Percentiles rank a stretch among this genome's conserved stretches.
Evolutionary conservation across 2,888 invertebrate genomes (phyloP).

Genomic region (Blera fallax): DNA sequence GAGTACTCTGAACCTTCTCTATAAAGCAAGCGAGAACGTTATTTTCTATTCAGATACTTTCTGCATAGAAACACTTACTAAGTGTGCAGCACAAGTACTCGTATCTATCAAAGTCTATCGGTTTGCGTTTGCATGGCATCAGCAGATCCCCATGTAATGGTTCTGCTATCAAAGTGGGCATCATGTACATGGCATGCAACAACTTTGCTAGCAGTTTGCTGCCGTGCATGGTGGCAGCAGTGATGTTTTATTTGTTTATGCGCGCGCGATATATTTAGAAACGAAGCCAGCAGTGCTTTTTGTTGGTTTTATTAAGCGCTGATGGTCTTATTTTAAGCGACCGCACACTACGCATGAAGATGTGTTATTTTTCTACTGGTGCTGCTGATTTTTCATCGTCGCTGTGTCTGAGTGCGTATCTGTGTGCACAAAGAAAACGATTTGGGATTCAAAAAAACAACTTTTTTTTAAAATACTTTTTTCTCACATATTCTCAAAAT

Average conservation of each 20-base stretch:
- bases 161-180: conserved; percentile 53
- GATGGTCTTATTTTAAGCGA: conserved; percentile 67
- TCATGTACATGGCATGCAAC: conserved; percentile 55
- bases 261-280: conserved; percentile 65
- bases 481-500: conserved; percentile 19
- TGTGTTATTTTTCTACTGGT: conserved; percentile 1
- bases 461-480: no score
- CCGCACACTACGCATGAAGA: conserved; percentile 70
- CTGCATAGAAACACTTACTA: background rate
- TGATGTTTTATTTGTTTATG: conserved; percentile 68
- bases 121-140: conserved; percentile 30
- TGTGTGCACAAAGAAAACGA: conserved; percentile 39
- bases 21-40: background rate
- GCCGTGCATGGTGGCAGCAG: conserved; percentile 49
- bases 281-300: conserved; percentile 59
- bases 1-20: conserved; percentile 45
- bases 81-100: background rate
- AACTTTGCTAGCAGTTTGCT: conserved; percentile 58
- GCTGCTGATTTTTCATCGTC: background rate
- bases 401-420: conserved; percentile 26
- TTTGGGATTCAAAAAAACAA: conserved; percentile 43
- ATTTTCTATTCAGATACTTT: background rate
- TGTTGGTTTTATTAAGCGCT: conserved; percentile 60
- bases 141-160: conserved; percentile 58
- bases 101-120: conserved; percentile 23